A percentile compares a stretch with the other conserved stretches of the same genome.
These are phyloP conservation scores for Brenthis hecate DNA, from an alignment of 2,888 invertebrate species.

Conservation along the genomic window DNA sequence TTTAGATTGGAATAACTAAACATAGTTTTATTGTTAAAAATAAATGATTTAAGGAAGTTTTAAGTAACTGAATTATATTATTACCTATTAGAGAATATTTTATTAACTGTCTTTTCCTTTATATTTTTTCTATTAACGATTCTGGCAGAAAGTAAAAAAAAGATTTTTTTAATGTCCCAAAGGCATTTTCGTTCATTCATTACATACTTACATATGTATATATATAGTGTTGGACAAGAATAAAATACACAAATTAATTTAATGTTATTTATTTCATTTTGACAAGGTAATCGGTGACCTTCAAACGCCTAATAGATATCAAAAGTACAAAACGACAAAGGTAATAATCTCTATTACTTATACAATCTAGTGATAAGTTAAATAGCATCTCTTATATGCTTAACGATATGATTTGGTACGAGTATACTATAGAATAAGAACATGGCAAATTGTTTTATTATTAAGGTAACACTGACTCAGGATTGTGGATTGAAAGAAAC, in stretches of 20 bases:
- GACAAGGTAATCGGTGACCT: slow-evolving; percentile 81
- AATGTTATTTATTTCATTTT: slow-evolving; percentile 79
- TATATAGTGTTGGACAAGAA: not conserved
- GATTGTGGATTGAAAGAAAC: slow-evolving; percentile 16
- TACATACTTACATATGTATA: not conserved
- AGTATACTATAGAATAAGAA: slow-evolving; percentile 50
- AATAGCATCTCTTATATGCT: slow-evolving; percentile 68
- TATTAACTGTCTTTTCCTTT: not conserved
- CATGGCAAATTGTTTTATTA: slow-evolving; percentile 47
- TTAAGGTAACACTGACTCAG: slow-evolving; percentile 57
- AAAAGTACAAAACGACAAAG: slow-evolving; percentile 78
- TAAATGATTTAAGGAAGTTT: not conserved
- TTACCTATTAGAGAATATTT: not conserved
- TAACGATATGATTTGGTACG: slow-evolving; percentile 62
- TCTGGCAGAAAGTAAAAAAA: not conserved
- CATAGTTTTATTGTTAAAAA: not conserved
- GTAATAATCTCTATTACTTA: slow-evolving; percentile 72
- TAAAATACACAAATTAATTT: slow-evolving; percentile 51
- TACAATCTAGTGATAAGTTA: slow-evolving; percentile 69
- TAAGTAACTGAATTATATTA: not conserved
- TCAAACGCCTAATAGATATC: slow-evolving; percentile 76
- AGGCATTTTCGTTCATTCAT: not conserved
- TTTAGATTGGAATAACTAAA: not conserved
- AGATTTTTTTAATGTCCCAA: not conserved
- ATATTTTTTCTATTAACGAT: not conserved